Conservation (phyloP, 2,113 vertebrate species). For the Perca schrenkii region DNA sequence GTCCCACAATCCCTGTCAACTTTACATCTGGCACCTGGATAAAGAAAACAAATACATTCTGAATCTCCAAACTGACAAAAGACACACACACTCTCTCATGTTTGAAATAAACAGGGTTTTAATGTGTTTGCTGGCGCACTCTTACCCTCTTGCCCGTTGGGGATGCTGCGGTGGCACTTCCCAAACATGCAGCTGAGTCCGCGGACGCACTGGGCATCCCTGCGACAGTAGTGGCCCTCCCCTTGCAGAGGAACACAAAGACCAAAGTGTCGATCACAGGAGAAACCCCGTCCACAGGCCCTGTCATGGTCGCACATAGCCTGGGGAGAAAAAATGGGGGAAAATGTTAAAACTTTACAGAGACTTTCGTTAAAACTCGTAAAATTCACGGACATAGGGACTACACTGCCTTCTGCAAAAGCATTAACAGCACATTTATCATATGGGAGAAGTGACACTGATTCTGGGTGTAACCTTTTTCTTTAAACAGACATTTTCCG, state of each 20-base stretch:
- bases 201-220: conserved; percentile 86
- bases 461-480: background rate
- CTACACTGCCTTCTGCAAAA: background rate
- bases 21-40: conserved; percentile 87
- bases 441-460: background rate
- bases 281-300: conserved; percentile 83
- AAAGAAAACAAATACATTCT: background rate
- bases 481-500: background rate
- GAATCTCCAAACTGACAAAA: too few species aligned
- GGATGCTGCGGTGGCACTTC: conserved; percentile 86
- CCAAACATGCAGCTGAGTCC: conserved; percentile 91
- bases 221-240: conserved; percentile 86
- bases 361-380: background rate
- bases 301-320: conserved; percentile 80
- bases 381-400: background rate
- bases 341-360: background rate
- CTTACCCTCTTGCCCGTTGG: conserved; percentile 87
- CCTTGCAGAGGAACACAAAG: conserved; percentile 85
- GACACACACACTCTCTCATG: background rate
- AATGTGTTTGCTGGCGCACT: background rate
- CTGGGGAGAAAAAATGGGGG: conserved; percentile 60
- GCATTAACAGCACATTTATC: background rate
- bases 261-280: conserved; percentile 90
- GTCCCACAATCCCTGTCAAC: conserved; percentile 85
- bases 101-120: background rate